Base-by-base conservation (phyloP, 2,797 vertebrate species). In the Chelmon rostratus region DNA sequence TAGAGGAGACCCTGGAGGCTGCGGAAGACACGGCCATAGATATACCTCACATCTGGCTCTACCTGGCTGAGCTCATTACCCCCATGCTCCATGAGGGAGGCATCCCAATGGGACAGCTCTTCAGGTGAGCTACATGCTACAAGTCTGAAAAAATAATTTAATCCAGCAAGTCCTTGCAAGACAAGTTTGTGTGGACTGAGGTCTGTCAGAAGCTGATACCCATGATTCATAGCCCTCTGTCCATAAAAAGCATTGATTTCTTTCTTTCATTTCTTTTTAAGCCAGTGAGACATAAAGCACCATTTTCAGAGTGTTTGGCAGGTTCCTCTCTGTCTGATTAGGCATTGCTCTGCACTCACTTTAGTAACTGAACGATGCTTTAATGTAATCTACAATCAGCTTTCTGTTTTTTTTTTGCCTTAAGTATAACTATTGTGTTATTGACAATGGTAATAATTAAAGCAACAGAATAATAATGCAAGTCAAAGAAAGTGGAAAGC, bases 21-120 rank as follows among this genome's bases (percentile, higher is more conserved):
- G 98, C 96, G 0, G 98, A 99, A 66, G 98, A 99, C 90, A 99
- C 97, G 95, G 98, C 97, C 88, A 99, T 99, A 23, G 98, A 99
- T 83, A 98, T 99, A 90, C 98, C 98, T 4, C 98, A 99, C 61
- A 98, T 99, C 88, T 99, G 98, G 98, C 96, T 98, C 56, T 99
- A 99, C 94, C 85, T 99, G 90, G 98, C 97, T 0, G 98, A 99
- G 91, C 95, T 99, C 54, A 96, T 98, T 78, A 96, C 95, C 5
- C 98, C 98, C 33, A 95, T 99, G 91, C 93, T 99, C 73, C 96
- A 96, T 62, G 98, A 99, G 53, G 98, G 96, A 66, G 97, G 97
- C 64, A 96, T 99, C 73, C 94, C 97, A 59, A 97, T 99, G 96
- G 97, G 96, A 79, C 95, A 96, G 70, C 95, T 99, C 37, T 99